A percentile compares a stretch with the other conserved stretches of the same genome.
Evolutionary conservation across 2,113 vertebrate genomes (phyloP).

Genomic region (Catagonus wagneri): DNA sequence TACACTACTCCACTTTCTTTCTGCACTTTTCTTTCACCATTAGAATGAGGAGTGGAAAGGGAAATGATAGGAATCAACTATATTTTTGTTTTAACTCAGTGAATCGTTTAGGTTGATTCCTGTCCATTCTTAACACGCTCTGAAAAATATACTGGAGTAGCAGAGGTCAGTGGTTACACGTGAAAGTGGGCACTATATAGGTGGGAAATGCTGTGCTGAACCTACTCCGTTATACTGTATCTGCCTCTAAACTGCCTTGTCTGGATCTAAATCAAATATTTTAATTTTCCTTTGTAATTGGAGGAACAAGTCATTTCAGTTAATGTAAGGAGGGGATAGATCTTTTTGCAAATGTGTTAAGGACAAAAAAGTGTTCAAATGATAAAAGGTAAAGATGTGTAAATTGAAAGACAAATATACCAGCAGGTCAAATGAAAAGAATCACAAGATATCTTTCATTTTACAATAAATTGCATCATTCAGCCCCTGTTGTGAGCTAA

Average conservation of each 20-base stretch:
- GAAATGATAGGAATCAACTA: background rate
- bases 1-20: background rate
- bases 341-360: background rate
- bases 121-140: background rate
- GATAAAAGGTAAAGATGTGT: background rate
- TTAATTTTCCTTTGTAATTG: background rate
- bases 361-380: background rate
- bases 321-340: background rate
- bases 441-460: background rate
- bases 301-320: background rate
- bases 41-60: background rate
- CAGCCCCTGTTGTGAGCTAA: background rate
- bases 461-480: background rate
- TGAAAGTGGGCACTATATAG: background rate
- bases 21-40: background rate
- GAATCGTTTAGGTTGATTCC: background rate
- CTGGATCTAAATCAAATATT: background rate
- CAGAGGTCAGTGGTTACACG: background rate
- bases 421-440: background rate
- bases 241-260: background rate
- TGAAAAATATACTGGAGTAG: background rate
- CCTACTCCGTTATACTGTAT: rapidly evolving
- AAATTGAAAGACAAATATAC: background rate
- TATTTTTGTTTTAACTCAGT: background rate
- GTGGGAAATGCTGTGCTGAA: background rate